Evolutionary conservation across 2,797 vertebrate species (phyloP), one percentile per base, ranked within the genome.

Genomic region (Psittacula derbiana): DNA sequence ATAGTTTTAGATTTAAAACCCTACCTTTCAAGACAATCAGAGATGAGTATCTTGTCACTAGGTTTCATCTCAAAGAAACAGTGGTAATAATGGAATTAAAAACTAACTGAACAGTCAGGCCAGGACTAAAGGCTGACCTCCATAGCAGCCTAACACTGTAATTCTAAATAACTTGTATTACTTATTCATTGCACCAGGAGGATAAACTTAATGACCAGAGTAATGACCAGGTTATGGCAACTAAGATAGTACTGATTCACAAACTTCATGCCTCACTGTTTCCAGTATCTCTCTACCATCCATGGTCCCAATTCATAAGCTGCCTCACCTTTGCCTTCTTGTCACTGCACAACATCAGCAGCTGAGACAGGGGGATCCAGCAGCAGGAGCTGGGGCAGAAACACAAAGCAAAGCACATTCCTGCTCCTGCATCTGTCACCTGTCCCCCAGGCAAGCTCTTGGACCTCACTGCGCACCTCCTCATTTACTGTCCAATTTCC

Each of bases 361-460:
- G 55, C 46, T 53, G 44, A 64, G 47, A 57, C 46, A 27, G 3
- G 9, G 24, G 3, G 28, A 57, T 24, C 23, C 41, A 79, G 58
- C 78, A 67, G 81, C 30, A 49, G 36, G 13, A 62, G 52, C 50
- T 67, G 23, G 15, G 61, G 12, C 50, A 82, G 28, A 60, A 47
- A 13, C 36, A 53, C 19, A 70, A 21, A 61, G 53, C 46, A 49
- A 36, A 79, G n/a, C 2, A 1, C 24, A 7, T 21, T 11, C 3
- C 43, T 70, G 74, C 47, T 70, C 28, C 64, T 38, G 36, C 31
- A n/a, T 20, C 31, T 60, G 25, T 15, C 79, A 30, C 24, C 30
- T 52, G 49, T 10, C 40, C 40, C 40, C 13, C 5, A 1, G 1
- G 30, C 0, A 0, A 82, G 46, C 60, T 70, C 12, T 5, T 6